phyloP scores from a whole-genome alignment of 2,113 vertebrate species.

The Mustela nigripes region DNA sequence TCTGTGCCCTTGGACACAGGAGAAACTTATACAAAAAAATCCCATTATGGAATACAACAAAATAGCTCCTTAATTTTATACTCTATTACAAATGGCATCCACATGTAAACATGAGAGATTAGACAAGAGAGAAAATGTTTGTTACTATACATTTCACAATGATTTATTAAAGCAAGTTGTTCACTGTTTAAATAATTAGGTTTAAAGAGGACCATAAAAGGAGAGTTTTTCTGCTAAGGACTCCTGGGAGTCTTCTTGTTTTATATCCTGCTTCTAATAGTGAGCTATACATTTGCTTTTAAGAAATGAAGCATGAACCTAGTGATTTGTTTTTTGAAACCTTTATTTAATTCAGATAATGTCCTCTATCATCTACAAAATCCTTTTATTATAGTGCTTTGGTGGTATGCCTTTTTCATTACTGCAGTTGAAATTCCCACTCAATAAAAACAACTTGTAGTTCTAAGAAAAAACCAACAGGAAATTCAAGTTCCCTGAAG shows the following conservation, averaged over 20 bases:
- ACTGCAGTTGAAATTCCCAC: constrained; percentile 47
- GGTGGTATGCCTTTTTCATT: constrained; percentile 58
- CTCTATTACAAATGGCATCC: background rate
- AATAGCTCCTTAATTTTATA: background rate
- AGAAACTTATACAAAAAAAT: background rate
- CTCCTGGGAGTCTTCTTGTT: background rate
- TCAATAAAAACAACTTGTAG: background rate
- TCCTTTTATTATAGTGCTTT: constrained; percentile 54
- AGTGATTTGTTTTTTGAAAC: constrained; percentile 26
- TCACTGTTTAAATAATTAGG: background rate
- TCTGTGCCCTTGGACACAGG: background rate
- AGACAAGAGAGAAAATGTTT: background rate
- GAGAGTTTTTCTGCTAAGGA: background rate
- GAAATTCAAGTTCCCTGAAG: constrained; percentile 65
- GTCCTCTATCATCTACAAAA: constrained; percentile 69
- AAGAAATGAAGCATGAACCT: background rate
- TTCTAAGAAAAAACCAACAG: constrained; percentile 19
- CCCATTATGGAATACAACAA: background rate
- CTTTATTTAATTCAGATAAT: constrained; percentile 25
- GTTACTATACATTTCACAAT: background rate
- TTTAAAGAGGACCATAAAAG: background rate
- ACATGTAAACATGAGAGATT: background rate
- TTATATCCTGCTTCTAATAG: background rate
- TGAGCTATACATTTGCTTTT: background rate
- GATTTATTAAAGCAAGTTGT: background rate